Base-by-base conservation (phyloP, 2,888 invertebrate genomes). In the Diogma glabrata region DNA sequence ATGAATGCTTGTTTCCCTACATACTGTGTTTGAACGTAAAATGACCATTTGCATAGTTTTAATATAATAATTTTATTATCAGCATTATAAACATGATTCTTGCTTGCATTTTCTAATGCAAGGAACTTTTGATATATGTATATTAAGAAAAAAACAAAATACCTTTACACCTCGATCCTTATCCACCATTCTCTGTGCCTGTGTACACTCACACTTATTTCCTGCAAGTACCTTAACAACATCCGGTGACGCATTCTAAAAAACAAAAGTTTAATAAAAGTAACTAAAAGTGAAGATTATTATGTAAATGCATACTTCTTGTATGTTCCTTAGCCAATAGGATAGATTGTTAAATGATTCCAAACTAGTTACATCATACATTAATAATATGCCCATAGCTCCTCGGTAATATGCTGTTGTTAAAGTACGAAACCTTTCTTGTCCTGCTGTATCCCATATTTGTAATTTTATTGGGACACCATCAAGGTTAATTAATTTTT, bases 281-380 rank as follows among this genome's bases (percentile, higher is more conserved):
- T 30, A 24, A 38, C 40, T 22, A n/a, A 38, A 47, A 28, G 10
- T 17, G 9, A 2, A 10, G 12, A 16, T 14, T n/a, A 30, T 47
- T 10, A n/a, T n/a, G n/a, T n/a, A n/a, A n/a, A n/a, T n/a, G n/a
- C 66, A 64, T 69, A 88, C 90, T 77, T 88, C 87, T 73, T 90
- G 86, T 59, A 92, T 89, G 71, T 89, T 90, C 66, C 87, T 78
- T 55, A 92, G 75, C 92, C 92, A 92, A 65, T 91, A 91, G 8
- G 87, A 84, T 57, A 92, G 74, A 69, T 90, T 87, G 66, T 89
- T 87, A 67, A 90, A 92, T n/a, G 90, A 89, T 63, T 88, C 87
- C 62, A 87, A 72, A 68, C 87, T 88, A 36, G 91, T 90, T 58
- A 90, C 87, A 67, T 92, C 92, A 66, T 92, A 92, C 80, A 92